Evolutionary conservation across 2,113 vertebrate genomes (phyloP).

Genomic region (Murina feae): DNA sequence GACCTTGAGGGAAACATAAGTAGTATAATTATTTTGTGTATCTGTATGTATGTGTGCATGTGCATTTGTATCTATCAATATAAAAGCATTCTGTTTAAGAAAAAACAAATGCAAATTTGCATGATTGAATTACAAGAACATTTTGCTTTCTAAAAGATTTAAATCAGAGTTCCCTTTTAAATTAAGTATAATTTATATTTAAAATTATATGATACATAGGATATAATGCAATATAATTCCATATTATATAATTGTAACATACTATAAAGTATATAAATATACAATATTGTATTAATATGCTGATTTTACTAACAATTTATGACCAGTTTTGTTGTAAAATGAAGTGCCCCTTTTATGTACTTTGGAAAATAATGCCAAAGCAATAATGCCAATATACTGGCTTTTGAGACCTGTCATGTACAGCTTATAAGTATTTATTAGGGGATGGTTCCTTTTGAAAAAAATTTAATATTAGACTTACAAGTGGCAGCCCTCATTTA

Average conservation of each 20-base stretch:
- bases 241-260: not conserved
- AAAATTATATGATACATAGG: not conserved
- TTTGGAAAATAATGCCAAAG: not conserved
- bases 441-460: not conserved
- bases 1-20: not conserved
- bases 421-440: conserved; percentile 40
- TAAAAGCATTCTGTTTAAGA: conserved; percentile 44
- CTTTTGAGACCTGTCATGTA: conserved; percentile 24
- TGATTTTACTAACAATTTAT: conserved; percentile 33
- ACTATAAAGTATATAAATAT: not conserved
- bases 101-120: conserved; percentile 47
- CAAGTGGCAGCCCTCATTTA: conserved; percentile 39
- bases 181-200: conserved; percentile 45
- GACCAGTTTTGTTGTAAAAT: conserved; percentile 24
- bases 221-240: conserved; percentile 4
- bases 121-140: conserved; percentile 44
- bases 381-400: not conserved
- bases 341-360: not conserved
- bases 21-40: not conserved
- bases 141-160: conserved; percentile 41
- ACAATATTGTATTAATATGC: not conserved
- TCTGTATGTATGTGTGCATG: not conserved
- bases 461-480: conserved; percentile 32
- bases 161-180: conserved; percentile 34
- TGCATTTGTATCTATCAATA: conserved; percentile 31